phyloP scores from a whole-genome alignment of 1,140 invertebrate species.

The Whitmania pigra region DNA sequence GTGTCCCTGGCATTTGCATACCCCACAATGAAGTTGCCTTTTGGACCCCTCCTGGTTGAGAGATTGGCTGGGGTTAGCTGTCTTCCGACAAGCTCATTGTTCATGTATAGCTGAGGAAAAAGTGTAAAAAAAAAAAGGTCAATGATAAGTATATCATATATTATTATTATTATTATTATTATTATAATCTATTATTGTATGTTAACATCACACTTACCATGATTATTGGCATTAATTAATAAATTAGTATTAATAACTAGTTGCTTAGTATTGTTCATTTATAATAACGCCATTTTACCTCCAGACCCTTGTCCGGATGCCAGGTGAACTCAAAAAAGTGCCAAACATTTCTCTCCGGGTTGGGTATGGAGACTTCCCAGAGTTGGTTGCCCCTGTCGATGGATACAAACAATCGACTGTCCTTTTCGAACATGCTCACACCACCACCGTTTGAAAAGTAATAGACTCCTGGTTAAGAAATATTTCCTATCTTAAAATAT shows the following conservation, averaged over 20 bases:
- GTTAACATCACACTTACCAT: too few relatives aligned
- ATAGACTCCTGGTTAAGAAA: conserved; percentile 8
- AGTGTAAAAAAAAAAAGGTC: too few relatives aligned
- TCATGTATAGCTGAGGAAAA: conserved; percentile 28
- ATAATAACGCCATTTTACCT: background rate
- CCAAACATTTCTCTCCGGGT: conserved; percentile 30
- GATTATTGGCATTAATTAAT: too few relatives aligned
- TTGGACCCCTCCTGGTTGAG: background rate
- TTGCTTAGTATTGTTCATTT: too few relatives aligned
- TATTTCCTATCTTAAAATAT: too few relatives aligned
- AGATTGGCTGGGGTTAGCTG: background rate
- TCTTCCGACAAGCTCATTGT: conserved; percentile 28
- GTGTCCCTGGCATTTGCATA: conserved; percentile 25
- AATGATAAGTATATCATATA: too few relatives aligned
- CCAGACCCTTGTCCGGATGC: conserved; percentile 33
- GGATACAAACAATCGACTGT: conserved; percentile 11
- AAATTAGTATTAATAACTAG: too few relatives aligned
- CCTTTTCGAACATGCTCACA: conserved; percentile 3
- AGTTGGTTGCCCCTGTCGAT: conserved; percentile 1
- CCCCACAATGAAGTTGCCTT: conserved; percentile 23
- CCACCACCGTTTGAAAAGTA: conserved; percentile 23
- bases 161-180: too few relatives aligned
- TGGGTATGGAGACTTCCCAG: conserved; percentile 21
- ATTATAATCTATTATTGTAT: too few relatives aligned
- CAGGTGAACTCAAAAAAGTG: conserved; percentile 37